Conservation (phyloP, 2,797 vertebrate species). For the Rhinatrema bivittatum region DNA sequence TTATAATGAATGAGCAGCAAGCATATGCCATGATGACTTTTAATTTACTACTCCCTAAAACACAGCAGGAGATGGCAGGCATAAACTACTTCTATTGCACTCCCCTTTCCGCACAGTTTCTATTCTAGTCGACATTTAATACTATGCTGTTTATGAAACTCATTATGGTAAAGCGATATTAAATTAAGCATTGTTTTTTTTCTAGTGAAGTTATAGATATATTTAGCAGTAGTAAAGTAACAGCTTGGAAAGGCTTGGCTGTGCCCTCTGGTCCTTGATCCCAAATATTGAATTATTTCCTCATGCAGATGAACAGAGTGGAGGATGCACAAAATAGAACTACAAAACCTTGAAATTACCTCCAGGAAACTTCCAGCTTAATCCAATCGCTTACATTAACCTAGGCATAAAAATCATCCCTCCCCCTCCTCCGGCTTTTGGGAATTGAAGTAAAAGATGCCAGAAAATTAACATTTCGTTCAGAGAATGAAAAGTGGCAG, state of each 20-base stretch:
- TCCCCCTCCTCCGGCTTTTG: neutral
- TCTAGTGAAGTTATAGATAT: too few relatives aligned
- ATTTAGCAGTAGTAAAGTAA: too few relatives aligned
- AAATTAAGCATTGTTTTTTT: constrained; percentile 8
- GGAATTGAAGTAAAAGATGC: neutral
- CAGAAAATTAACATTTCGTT: neutral
- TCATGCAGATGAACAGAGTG: constrained; percentile 20
- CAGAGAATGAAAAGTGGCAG: neutral
- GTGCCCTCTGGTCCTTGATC: neutral
- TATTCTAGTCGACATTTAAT: constrained; percentile 5
- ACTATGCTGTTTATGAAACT: too few relatives aligned
- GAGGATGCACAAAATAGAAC: constrained; percentile 18
- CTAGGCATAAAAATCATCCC: constrained; percentile 8
- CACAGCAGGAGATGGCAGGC: neutral
- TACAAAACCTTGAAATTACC: constrained; percentile 31
- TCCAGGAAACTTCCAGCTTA: constrained; percentile 17
- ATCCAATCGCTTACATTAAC: constrained; percentile 19
- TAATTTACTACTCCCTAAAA: constrained; percentile 13
- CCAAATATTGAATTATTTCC: constrained; percentile 22
- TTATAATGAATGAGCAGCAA: constrained; percentile 2
- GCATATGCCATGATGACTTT: neutral
- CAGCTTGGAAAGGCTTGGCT: constrained; percentile 20
- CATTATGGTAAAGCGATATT: constrained; percentile 3
- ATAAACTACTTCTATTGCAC: neutral
- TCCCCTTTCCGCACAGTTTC: neutral